Evolutionary conservation across 2,888 invertebrate genomes (phyloP).

Genomic region (Nomada lathburiana): DNA sequence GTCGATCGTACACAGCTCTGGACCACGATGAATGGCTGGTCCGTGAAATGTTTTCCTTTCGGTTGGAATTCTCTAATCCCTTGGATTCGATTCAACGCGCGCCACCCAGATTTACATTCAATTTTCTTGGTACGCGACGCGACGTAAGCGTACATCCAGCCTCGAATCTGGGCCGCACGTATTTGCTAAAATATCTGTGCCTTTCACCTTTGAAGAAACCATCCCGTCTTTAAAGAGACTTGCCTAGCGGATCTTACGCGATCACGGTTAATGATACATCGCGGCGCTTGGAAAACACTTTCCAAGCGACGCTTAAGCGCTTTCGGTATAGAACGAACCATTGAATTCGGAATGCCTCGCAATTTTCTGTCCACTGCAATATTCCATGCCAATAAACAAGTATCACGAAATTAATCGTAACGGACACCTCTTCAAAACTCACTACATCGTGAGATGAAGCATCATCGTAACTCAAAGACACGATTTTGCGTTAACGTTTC

Average conservation of each 20-base stretch:
- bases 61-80: conserved; percentile 34
- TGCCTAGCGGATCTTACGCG: background rate
- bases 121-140: conserved; percentile 9
- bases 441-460: too few species aligned
- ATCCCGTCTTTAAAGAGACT: background rate
- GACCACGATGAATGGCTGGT: conserved; percentile 26
- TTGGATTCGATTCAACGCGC: conserved; percentile 27
- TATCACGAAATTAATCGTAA: too few species aligned
- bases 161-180: background rate
- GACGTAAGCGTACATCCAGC: background rate
- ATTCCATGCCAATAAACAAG: too few species aligned
- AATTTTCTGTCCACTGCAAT: too few species aligned
- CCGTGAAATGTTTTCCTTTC: conserved; percentile 41
- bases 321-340: too few species aligned
- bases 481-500: too few species aligned
- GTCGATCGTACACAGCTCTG: background rate
- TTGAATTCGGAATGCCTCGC: too few species aligned
- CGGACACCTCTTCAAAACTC: too few species aligned
- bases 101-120: conserved; percentile 28
- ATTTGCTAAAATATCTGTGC: conserved; percentile 8
- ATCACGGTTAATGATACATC: background rate
- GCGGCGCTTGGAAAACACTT: too few species aligned
- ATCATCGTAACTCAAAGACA: too few species aligned
- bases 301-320: too few species aligned
- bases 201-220: too few species aligned